Evolutionary conservation across 2,113 vertebrate species (phyloP).

Genomic region (Sphaerodactylus townsendi): DNA sequence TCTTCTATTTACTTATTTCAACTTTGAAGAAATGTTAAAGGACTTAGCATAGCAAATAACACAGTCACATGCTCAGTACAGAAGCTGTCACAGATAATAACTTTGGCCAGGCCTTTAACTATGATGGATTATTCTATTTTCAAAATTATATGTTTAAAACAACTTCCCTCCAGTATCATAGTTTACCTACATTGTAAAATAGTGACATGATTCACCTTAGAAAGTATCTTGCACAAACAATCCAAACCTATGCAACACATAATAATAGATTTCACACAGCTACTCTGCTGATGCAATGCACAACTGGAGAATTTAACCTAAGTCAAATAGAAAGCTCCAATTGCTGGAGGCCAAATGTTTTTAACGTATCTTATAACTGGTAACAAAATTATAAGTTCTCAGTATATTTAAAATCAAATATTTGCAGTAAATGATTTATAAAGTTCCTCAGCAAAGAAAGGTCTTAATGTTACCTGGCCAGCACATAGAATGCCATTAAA

Average conservation of each 20-base stretch:
- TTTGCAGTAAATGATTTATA: neutral
- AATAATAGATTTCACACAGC: neutral
- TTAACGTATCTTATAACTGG: neutral
- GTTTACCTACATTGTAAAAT: neutral
- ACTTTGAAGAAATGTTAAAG: too few relatives aligned
- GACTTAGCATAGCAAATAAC: too few relatives aligned
- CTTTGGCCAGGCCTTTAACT: neutral
- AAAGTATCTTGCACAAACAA: neutral
- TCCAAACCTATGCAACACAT: neutral
- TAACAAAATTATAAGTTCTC: neutral
- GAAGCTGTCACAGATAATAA: too few relatives aligned
- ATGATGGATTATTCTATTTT: neutral
- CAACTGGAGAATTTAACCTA: neutral
- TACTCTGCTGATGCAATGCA: neutral
- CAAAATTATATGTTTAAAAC: neutral
- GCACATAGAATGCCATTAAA: conserved; percentile 62
- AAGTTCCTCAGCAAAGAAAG: neutral
- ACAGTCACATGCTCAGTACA: too few relatives aligned
- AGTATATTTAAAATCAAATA: neutral
- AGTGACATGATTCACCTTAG: neutral
- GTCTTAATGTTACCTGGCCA: conserved; percentile 55
- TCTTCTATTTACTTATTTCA: too few relatives aligned
- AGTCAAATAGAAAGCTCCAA: neutral
- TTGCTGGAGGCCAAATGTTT: neutral
- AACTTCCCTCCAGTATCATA: neutral